Evolutionary conservation across 2,888 invertebrate species (phyloP).

Genomic region (Lycophotia porphyrea): DNA sequence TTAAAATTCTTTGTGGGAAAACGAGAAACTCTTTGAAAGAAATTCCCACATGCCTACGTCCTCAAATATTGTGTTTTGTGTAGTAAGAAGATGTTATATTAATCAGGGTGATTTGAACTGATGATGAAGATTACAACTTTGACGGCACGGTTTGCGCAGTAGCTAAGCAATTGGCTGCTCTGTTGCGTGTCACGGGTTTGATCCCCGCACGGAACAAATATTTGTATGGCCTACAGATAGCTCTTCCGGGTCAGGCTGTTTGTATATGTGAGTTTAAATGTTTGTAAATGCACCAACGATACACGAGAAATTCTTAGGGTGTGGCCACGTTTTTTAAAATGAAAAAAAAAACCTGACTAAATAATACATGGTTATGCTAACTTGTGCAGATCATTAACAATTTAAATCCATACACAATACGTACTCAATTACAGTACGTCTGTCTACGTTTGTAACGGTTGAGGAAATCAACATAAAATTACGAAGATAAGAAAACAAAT

Average conservation of each 20-base stretch:
- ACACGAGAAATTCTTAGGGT: too few relatives aligned
- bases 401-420: conserved; percentile 2
- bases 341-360: too few relatives aligned
- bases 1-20: not conserved
- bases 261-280: too few relatives aligned
- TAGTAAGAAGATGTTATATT: not conserved
- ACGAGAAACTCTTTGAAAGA: not conserved
- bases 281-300: too few relatives aligned
- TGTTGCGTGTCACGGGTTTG: too few relatives aligned
- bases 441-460: not conserved
- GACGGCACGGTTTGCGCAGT: too few relatives aligned
- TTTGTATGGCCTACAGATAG: too few relatives aligned
- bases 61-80: not conserved
- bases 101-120: not conserved
- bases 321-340: too few relatives aligned
- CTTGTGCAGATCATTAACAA: not conserved
- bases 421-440: not conserved
- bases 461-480: not conserved
- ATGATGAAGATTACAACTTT: not conserved
- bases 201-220: too few relatives aligned
- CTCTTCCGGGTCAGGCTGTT: too few relatives aligned
- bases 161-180: too few relatives aligned
- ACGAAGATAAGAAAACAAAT: conserved; percentile 17
- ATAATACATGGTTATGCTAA: conserved; percentile 6
- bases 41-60: not conserved